Percentiles rank a stretch among this genome's conserved stretches.
These are phyloP conservation scores for Xestia rhomboidea DNA, from an alignment of 2,888 invertebrate species.

Conservation along the genomic window DNA sequence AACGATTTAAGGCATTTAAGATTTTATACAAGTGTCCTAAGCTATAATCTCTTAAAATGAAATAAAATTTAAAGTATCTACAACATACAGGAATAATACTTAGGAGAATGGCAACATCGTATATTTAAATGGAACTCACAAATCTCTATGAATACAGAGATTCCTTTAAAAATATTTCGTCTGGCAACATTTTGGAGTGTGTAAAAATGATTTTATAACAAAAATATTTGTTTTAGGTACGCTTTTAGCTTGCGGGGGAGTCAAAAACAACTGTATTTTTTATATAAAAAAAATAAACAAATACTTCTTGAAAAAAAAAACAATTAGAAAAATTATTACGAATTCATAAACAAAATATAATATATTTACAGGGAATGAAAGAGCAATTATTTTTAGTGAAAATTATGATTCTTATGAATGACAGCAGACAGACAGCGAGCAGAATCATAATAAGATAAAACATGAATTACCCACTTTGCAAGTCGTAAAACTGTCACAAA, in stretches of 20 bases:
- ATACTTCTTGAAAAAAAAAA: neutral
- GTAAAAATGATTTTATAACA: conserved; percentile 10
- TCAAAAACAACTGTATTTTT: neutral
- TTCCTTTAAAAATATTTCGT: conserved; percentile 55
- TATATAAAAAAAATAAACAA: too few relatives aligned
- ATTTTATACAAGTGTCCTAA: neutral
- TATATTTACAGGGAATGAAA: neutral
- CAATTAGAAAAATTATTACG: neutral
- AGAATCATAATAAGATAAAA: too few relatives aligned
- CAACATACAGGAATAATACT: conserved; percentile 63
- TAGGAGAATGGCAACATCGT: conserved; percentile 63
- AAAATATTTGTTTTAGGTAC: neutral
- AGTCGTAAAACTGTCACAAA: too few relatives aligned
- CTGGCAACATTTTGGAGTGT: conserved; percentile 60
- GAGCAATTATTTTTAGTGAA: neutral
- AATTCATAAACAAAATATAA: too few relatives aligned
- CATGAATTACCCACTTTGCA: too few relatives aligned
- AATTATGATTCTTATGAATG: neutral
- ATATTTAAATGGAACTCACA: conserved; percentile 48
- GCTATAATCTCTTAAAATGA: conserved; percentile 44
- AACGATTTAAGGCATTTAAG: neutral
- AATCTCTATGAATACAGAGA: conserved; percentile 48
- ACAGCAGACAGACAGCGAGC: too few relatives aligned
- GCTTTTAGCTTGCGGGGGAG: conserved; percentile 2
- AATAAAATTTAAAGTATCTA: conserved; percentile 54